Percentiles rank a stretch among this genome's conserved stretches.
phyloP scores from a whole-genome alignment of 2,797 vertebrate genomes.

The Leuciscus waleckii region DNA sequence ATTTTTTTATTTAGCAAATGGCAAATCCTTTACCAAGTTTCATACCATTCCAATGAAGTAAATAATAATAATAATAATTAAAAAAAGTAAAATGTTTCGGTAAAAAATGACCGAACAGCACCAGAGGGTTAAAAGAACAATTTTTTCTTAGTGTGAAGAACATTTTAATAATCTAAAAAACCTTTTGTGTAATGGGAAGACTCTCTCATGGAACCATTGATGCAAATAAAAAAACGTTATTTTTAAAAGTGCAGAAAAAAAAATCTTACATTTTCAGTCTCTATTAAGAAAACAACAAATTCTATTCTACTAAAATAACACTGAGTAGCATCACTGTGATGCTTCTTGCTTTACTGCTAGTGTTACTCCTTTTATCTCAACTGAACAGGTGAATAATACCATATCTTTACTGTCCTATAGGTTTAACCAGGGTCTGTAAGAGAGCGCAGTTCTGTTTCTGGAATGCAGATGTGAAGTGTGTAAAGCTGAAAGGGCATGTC shows the following conservation, averaged over 20 bases:
- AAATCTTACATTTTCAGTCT: neutral
- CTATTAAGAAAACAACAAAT: neutral
- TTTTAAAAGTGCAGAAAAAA: neutral
- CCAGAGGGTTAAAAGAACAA: too few relatives aligned
- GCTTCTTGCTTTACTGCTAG: neutral
- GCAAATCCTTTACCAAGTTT: too few relatives aligned
- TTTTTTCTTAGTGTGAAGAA: too few relatives aligned
- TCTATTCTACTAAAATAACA: neutral
- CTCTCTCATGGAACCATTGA: neutral
- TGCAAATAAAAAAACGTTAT: neutral
- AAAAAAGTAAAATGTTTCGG: too few relatives aligned
- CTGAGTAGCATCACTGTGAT: neutral
- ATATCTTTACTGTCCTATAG: neutral
- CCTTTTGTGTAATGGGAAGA: neutral
- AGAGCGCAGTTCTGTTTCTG: neutral
- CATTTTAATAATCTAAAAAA: too few relatives aligned
- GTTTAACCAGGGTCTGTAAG: neutral
- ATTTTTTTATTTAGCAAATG: too few relatives aligned
- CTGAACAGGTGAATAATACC: neutral
- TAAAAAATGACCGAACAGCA: too few relatives aligned
- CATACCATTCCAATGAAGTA: too few relatives aligned
- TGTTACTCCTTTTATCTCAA: neutral
- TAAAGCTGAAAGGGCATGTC: neutral
- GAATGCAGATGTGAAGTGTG: conserved; percentile 43
- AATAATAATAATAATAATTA: too few relatives aligned